A percentile compares a stretch with the other conserved stretches of the same genome.
These are phyloP conservation scores for Apamea monoglypha DNA, from an alignment of 2,888 invertebrate genomes.

Conservation along the genomic window DNA sequence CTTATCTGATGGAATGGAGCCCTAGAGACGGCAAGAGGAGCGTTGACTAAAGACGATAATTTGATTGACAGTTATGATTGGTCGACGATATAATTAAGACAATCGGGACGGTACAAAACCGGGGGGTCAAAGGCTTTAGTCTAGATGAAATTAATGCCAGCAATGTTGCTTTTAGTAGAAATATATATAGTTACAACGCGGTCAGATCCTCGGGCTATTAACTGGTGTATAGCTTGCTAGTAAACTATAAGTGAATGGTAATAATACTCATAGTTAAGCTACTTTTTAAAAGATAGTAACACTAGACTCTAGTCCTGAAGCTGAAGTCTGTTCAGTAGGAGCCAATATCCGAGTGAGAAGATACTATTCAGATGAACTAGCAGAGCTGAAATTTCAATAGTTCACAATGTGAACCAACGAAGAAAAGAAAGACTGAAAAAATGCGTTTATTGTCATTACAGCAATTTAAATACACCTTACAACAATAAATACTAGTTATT, in stretches of 20 bases:
- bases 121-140: too few relatives aligned
- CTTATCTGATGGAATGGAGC: too few relatives aligned
- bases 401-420: neutral
- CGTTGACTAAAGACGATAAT: neutral
- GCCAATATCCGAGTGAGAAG: neutral
- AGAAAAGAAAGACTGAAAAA: too few relatives aligned
- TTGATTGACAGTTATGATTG: neutral
- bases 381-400: neutral
- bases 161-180: neutral
- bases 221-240: neutral
- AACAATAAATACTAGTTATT: neutral
- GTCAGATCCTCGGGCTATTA: neutral
- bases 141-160: neutral
- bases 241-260: neutral
- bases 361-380: neutral
- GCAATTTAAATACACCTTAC: too few relatives aligned
- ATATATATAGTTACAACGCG: neutral
- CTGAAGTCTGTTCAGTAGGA: too few relatives aligned
- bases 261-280: neutral
- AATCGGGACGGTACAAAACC: neutral
- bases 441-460: too few relatives aligned
- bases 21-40: neutral
- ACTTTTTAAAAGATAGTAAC: neutral
- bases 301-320: neutral
- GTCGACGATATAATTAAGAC: neutral